Conservation (phyloP, 2,888 invertebrate species). For the Tetragonisca angustula region DNA sequence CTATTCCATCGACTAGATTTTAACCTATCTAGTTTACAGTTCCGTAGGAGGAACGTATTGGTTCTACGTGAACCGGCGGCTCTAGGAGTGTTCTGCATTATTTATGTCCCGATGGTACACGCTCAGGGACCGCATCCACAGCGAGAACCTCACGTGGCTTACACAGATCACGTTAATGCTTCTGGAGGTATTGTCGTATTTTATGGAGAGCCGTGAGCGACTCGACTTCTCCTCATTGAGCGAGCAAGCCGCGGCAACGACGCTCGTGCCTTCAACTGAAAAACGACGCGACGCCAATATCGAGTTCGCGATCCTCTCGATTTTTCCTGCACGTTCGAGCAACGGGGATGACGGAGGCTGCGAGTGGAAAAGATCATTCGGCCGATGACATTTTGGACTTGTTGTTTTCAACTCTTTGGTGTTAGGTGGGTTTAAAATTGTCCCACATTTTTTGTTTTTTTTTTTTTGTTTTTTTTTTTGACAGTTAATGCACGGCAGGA, state of each 20-base stretch:
- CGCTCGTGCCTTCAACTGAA: conserved; percentile 3
- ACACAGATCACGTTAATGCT: conserved; percentile 75
- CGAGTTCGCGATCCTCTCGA: conserved; percentile 8
- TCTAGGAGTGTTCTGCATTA: conserved; percentile 78
- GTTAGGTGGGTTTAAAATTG: no score
- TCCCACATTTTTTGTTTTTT: no score
- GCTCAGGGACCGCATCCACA: conserved; percentile 45
- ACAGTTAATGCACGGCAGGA: no score
- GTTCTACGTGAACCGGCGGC: conserved; percentile 78
- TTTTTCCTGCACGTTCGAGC: neutral
- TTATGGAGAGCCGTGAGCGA: conserved; percentile 58
- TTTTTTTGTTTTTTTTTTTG: no score
- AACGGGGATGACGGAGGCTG: no score
- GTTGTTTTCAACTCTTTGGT: no score
- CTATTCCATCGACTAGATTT: conserved; percentile 49
- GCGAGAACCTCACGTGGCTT: conserved; percentile 68
- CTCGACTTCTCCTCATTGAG: conserved; percentile 70
- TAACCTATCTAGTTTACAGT: conserved; percentile 61
- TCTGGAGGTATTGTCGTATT: conserved; percentile 69
- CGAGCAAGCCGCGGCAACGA: conserved; percentile 8
- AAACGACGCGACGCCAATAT: conserved; percentile 34
- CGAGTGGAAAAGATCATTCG: no score
- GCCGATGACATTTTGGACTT: no score
- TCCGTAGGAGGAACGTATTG: conserved; percentile 73
- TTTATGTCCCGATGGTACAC: conserved; percentile 72